Base-by-base conservation (phyloP, 2,888 invertebrate species). In the Xestoiulus laeticollis region DNA sequence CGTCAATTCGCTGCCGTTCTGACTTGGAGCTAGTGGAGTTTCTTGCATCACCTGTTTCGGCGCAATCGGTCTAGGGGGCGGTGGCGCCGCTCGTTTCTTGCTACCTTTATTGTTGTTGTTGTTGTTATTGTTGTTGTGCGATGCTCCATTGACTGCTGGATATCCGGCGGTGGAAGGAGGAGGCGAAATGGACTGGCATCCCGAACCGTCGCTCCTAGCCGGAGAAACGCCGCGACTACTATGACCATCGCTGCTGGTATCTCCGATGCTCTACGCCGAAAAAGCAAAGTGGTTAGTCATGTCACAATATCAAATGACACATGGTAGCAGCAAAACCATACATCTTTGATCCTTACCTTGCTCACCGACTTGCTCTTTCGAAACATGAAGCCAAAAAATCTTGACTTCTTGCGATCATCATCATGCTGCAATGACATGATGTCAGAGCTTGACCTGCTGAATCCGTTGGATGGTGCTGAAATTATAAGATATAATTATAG, bases 381-480 rank as follows among this genome's bases (percentile, higher is more conserved):
- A 85, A 90, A 90, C 85, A 90, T 89, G 1, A 90, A 90, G 4
- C 91, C 91, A 59, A 92, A 90, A 88, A 92, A 91, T 19, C 92
- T 91, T 87, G 90, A 90, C 89, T 93, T 92, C 87, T 91, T 90
- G 88, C 94, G 92, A 89, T 94, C 94, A 89, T 94, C 94, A 90
- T 94, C 94, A 89, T 93, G 92, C 88, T 94, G 93, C 78, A 94
- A 91, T 0, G 93, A 93, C 93, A 94, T 94, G 89, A 94, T 94
- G 90, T 94, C 89, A 26, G 89, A 88, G 1, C 89, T 86, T 43
- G 89, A 90, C 87, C 88, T 89, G 48, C 89, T 89, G 68, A 32
- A 88, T 26, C 30, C 82, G 43, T 38, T 85, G 59, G 68, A 85
- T 0, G 86, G 53, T 16, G 53, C 86, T 86, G 85, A 85, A 44